A percentile compares a stretch with the other conserved stretches of the same genome.
These are phyloP conservation scores for Rhipidura dahli DNA, from an alignment of 2,113 vertebrate genomes.

Conservation along the genomic window DNA sequence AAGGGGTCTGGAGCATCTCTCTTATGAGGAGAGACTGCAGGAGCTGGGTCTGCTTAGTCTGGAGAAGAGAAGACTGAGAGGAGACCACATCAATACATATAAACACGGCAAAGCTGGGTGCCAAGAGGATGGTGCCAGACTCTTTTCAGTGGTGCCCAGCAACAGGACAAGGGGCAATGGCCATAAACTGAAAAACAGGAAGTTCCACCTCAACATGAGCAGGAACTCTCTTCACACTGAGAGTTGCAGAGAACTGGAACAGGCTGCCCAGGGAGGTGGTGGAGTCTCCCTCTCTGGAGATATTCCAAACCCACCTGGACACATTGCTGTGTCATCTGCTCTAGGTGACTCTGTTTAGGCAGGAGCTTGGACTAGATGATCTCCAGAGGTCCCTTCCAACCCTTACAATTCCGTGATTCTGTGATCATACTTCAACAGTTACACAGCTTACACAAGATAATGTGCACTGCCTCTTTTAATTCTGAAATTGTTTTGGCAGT, in stretches of 20 bases:
- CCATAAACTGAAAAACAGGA: neutral
- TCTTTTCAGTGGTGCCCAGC: neutral
- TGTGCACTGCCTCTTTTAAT: neutral
- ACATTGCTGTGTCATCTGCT: neutral
- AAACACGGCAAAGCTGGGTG: neutral
- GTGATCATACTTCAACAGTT: neutral
- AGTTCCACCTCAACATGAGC: neutral
- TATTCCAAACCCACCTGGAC: neutral
- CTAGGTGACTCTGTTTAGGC: neutral
- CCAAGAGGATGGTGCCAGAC: neutral
- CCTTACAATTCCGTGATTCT: neutral
- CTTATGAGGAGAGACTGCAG: neutral
- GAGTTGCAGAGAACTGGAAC: neutral
- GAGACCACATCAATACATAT: neutral
- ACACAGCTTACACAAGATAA: neutral
- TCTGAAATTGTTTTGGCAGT: neutral
- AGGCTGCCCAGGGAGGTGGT: neutral
- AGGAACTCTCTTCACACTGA: neutral
- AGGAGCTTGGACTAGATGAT: neutral
- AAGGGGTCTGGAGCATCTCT: neutral
- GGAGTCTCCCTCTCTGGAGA: neutral
- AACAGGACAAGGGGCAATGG: neutral
- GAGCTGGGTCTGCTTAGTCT: neutral
- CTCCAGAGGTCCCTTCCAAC: neutral
- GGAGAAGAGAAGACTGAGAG: neutral